phyloP scores from a whole-genome alignment of 2,888 invertebrate species.

The Stenotaenia linearis region DNA sequence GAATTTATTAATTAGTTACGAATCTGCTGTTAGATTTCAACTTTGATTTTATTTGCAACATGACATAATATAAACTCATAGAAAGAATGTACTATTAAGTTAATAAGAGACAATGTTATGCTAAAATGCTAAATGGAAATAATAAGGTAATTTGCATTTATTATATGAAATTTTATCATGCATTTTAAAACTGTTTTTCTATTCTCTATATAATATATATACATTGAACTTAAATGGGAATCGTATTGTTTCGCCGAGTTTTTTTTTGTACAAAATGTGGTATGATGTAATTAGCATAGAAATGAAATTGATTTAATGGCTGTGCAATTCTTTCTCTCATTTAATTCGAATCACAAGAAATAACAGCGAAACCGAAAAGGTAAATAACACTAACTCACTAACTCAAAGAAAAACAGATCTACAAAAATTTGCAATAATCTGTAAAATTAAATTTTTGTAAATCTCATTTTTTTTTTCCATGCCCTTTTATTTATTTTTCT shows the following conservation, averaged over 20 bases:
- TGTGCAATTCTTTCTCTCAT: background rate
- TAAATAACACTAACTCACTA: too few species aligned
- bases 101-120: background rate
- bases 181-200: conserved; percentile 13
- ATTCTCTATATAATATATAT: conserved; percentile 7
- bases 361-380: background rate
- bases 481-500: too few species aligned
- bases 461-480: too few species aligned
- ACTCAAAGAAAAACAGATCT: too few species aligned
- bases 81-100: background rate
- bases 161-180: background rate
- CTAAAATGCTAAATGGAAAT: background rate
- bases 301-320: conserved; percentile 19
- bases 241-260: background rate
- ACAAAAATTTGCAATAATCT: too few species aligned
- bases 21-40: background rate
- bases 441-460: too few species aligned
- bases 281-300: conserved; percentile 2
- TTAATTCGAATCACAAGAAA: background rate
- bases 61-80: background rate
- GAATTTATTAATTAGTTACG: background rate
- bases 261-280: conserved; percentile 3
- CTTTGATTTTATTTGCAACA: background rate
- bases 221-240: background rate
- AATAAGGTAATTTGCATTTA: background rate